phyloP scores from a whole-genome alignment of 2,888 invertebrate genomes.

The Cordilura impudica region DNA sequence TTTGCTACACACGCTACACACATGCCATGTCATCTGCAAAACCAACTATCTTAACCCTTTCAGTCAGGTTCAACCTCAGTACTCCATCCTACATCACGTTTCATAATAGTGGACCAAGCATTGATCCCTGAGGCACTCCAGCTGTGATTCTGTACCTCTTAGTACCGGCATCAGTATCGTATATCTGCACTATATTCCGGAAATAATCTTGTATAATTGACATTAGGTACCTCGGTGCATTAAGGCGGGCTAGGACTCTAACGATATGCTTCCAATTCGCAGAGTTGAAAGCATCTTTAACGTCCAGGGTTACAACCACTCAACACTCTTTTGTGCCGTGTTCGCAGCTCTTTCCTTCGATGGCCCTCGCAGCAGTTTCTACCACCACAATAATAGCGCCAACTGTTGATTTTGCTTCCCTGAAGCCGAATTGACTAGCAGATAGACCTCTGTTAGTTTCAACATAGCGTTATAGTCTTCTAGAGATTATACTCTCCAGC shows the following conservation, averaged over 20 bases:
- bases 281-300: no score
- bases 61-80: constrained; percentile 3
- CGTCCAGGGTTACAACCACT: no score
- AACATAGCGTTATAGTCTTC: background rate
- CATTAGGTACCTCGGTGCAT: background rate
- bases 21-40: no score
- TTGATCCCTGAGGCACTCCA: no score
- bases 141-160: no score
- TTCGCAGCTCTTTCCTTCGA: no score
- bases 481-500: constrained; percentile 9
- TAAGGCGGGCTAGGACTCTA: background rate
- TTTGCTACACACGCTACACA: no score
- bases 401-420: constrained; percentile 4
- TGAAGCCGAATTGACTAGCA: constrained; percentile 23
- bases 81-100: constrained; percentile 50
- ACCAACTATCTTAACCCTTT: no score
- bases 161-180: constrained; percentile 22
- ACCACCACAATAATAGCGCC: constrained; percentile 14
- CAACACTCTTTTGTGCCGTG: no score
- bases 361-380: constrained; percentile 4
- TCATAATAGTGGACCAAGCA: no score
- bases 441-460: no score
- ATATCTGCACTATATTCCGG: constrained; percentile 10
- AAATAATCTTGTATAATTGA: constrained; percentile 14
- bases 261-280: no score